phyloP scores from a whole-genome alignment of 2,888 invertebrate genomes.

The Sinodicranocentrus sp. region DNA sequence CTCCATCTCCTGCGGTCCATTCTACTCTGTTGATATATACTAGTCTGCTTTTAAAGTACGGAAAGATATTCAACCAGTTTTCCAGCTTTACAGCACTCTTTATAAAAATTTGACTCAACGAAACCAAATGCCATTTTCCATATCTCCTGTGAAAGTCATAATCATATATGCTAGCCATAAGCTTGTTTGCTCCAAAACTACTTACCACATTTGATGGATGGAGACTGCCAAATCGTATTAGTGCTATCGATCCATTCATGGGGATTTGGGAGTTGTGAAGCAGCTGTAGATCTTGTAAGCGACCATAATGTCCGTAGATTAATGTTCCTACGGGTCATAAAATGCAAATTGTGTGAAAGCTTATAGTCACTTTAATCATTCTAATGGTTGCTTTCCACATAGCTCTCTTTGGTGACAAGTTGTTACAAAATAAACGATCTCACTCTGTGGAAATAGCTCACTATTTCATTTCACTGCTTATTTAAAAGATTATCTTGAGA shows the following conservation, averaged over 20 bases:
- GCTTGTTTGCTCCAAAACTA: conserved; percentile 19
- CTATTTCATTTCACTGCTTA: conserved; percentile 32
- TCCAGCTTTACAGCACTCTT: too few relatives aligned
- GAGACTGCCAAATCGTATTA: conserved; percentile 74
- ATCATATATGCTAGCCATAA: conserved; percentile 2
- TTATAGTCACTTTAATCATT: conserved; percentile 70
- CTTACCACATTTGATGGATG: conserved; percentile 76
- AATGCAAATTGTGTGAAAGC: conserved; percentile 65
- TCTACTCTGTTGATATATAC: too few relatives aligned
- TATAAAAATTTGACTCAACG: not conserved
- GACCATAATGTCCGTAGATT: conserved; percentile 76
- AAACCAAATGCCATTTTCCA: not conserved
- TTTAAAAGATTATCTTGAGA: conserved; percentile 27
- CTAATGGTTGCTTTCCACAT: conserved; percentile 60
- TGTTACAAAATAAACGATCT: conserved; percentile 20
- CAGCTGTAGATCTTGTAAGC: conserved; percentile 73
- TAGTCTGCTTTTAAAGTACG: too few relatives aligned
- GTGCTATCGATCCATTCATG: conserved; percentile 75
- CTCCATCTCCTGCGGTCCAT: not conserved
- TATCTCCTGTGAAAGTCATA: conserved; percentile 5
- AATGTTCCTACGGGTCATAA: conserved; percentile 75
- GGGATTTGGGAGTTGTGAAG: conserved; percentile 69
- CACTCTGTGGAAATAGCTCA: conserved; percentile 8
- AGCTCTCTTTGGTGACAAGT: conserved; percentile 38
- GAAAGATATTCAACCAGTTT: too few relatives aligned